Percentiles rank a stretch among this genome's conserved stretches.
Evolutionary conservation across 1,140 invertebrate genomes (phyloP).

Genomic region (Dendrolimus kikuchii): DNA sequence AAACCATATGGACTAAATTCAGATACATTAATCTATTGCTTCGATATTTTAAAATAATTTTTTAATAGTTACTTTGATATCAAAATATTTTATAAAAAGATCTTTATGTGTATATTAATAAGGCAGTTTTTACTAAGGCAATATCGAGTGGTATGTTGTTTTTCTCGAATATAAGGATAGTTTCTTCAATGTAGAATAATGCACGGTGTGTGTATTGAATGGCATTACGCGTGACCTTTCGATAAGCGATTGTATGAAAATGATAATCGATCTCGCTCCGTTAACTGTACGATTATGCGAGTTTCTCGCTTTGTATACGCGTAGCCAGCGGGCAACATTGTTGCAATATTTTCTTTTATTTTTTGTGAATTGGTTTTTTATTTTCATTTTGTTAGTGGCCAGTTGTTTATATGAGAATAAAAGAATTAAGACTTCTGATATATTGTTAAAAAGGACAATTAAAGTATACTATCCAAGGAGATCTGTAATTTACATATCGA

Average conservation of each 20-base stretch:
- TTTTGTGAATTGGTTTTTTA: not conserved
- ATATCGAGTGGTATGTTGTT: slow-evolving; percentile 19
- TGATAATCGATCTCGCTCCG: slow-evolving; percentile 56
- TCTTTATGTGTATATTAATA: slow-evolving; percentile 14
- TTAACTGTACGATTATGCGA: slow-evolving; percentile 35
- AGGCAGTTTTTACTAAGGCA: slow-evolving; percentile 14
- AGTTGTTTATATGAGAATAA: too few relatives aligned
- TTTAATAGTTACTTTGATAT: slow-evolving; percentile 41
- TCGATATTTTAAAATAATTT: slow-evolving; percentile 53
- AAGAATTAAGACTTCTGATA: too few relatives aligned
- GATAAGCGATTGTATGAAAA: slow-evolving; percentile 59
- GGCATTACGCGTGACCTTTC: slow-evolving; percentile 66
- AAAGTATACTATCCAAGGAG: too few relatives aligned
- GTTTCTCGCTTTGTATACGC: slow-evolving; percentile 22
- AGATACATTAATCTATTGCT: slow-evolving; percentile 28
- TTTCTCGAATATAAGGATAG: slow-evolving; percentile 35
- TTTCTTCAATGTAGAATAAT: slow-evolving; percentile 55
- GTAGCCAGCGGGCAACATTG: slow-evolving; percentile 17
- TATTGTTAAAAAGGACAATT: too few relatives aligned
- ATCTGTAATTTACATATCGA: too few relatives aligned
- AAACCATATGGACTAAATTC: slow-evolving; percentile 39
- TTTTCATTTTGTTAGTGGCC: not conserved
- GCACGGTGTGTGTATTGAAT: slow-evolving; percentile 46
- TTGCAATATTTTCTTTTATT: slow-evolving; percentile 11
- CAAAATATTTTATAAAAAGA: slow-evolving; percentile 11